Evolutionary conservation across 2,113 vertebrate genomes (phyloP).

Genomic region (Struthidea cinerea): DNA sequence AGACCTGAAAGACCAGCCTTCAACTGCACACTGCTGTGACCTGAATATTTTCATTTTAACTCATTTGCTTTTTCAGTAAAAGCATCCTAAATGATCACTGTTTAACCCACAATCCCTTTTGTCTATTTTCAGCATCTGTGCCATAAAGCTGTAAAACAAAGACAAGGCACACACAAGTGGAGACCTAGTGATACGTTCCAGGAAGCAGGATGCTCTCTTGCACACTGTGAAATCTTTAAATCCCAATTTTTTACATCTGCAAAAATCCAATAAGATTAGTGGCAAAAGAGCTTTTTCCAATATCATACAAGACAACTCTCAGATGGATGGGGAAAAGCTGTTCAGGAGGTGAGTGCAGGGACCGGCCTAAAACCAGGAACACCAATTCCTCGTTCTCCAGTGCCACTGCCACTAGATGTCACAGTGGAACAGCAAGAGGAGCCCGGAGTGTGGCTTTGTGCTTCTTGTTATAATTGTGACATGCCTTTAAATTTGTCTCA

Average conservation of each 20-base stretch:
- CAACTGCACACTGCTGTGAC: neutral
- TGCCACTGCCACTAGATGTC: slow-evolving; percentile 54
- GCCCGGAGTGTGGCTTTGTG: neutral
- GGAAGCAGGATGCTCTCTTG: neutral
- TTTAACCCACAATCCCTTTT: neutral
- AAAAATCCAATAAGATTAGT: neutral
- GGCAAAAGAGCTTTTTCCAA: neutral
- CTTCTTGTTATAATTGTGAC: neutral
- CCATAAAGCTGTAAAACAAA: neutral
- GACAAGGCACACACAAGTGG: no score
- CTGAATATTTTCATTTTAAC: neutral
- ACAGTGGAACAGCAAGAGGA: slow-evolving; percentile 20
- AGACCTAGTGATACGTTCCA: rapidly evolving
- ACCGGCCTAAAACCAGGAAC: neutral
- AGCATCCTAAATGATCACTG: neutral
- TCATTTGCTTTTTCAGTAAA: neutral
- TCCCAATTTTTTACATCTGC: neutral
- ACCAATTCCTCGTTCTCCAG: neutral
- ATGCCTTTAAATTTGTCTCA: neutral
- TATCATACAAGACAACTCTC: neutral
- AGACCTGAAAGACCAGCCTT: neutral
- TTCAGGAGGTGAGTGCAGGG: neutral
- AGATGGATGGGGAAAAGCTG: neutral
- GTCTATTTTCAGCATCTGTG: neutral
- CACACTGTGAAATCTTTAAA: neutral